Conservation (phyloP, 2,888 invertebrate species). For the Ichneumon xanthorius region DNA sequence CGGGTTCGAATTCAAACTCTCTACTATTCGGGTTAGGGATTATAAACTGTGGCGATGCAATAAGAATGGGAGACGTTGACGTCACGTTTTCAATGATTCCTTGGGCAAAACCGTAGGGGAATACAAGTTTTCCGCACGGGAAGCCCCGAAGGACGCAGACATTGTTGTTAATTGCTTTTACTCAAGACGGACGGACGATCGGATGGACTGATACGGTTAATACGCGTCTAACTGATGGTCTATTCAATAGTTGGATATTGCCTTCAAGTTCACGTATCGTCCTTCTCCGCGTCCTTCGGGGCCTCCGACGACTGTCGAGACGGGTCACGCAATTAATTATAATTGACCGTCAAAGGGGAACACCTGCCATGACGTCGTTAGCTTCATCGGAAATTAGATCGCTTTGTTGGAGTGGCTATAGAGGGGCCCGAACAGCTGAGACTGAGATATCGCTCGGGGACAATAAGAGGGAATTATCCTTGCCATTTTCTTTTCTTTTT, state of each 20-base stretch:
- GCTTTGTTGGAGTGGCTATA: not conserved
- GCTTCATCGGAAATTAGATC: conserved; percentile 5
- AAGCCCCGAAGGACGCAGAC: not conserved
- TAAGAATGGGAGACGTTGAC: not conserved
- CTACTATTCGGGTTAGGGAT: not conserved
- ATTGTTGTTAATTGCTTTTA: not conserved
- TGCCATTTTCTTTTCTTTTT: not conserved
- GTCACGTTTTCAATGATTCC: not conserved
- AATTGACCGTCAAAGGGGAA: not conserved
- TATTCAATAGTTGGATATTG: not conserved
- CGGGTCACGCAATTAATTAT: not conserved
- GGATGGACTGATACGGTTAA: not conserved
- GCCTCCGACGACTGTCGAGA: not conserved
- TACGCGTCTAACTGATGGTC: not conserved
- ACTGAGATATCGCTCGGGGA: not conserved
- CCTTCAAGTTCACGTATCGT: conserved; percentile 6
- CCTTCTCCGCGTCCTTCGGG: not conserved
- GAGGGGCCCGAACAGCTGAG: not conserved
- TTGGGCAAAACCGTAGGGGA: not conserved
- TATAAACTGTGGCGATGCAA: not conserved
- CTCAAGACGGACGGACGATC: not conserved
- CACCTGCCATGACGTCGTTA: not conserved
- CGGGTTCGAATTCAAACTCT: not conserved
- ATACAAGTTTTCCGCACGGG: not conserved
- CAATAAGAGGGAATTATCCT: not conserved